phyloP scores from a whole-genome alignment of 2,113 vertebrate genomes.

The Pungitius pungitius region DNA sequence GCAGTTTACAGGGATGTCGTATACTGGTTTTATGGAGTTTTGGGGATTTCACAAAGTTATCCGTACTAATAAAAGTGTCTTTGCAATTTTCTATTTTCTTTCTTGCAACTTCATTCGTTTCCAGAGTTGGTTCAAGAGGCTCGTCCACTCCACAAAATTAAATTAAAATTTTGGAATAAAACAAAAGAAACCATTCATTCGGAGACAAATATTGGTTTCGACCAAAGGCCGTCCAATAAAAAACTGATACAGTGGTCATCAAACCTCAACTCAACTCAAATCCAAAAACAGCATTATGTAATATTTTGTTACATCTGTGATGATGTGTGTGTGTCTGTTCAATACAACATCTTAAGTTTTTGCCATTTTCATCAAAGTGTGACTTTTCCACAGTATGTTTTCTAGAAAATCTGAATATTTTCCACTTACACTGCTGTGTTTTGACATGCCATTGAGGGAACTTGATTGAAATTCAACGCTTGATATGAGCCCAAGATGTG shows the following conservation, averaged over 20 bases:
- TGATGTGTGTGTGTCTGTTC: background rate
- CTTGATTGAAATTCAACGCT: slow-evolving; percentile 3
- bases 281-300: background rate
- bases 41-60: slow-evolving; percentile 23
- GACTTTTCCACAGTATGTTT: slow-evolving; percentile 12
- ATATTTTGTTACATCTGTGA: background rate
- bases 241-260: slow-evolving; percentile 24
- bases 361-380: no score
- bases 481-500: slow-evolving; percentile 11
- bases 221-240: slow-evolving; percentile 1
- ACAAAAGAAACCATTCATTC: background rate
- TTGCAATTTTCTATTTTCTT: background rate
- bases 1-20: slow-evolving; percentile 1
- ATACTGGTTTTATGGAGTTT: background rate
- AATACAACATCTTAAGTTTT: background rate
- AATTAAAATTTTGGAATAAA: slow-evolving; percentile 11
- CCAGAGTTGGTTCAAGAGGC: background rate
- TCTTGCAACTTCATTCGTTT: slow-evolving; percentile 1
- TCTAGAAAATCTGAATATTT: background rate
- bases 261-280: background rate
- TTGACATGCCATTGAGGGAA: slow-evolving; percentile 10
- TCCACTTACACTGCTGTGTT: no score
- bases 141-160: background rate
- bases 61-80: slow-evolving; percentile 14
- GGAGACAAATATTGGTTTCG: background rate